Conservation (phyloP, 2,888 invertebrate genomes). For the Cheilosia vernalis region DNA sequence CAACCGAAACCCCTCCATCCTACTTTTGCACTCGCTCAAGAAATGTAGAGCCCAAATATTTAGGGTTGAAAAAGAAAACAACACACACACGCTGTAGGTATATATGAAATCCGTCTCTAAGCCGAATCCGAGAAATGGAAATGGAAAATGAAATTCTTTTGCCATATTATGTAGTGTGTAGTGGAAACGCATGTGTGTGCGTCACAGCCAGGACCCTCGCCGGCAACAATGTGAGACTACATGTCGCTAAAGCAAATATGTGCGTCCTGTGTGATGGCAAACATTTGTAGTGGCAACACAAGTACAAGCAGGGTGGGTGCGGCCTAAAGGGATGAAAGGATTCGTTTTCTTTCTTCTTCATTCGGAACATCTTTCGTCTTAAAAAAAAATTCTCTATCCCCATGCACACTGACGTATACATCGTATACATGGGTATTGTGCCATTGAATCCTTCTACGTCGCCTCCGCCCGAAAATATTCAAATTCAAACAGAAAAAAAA, state of each 20-base stretch:
- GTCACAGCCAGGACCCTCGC: constrained; percentile 26
- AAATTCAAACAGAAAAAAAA: constrained; percentile 56
- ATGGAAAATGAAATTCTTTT: constrained; percentile 73
- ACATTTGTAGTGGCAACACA: constrained; percentile 74
- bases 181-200: constrained; percentile 18
- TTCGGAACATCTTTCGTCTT: constrained; percentile 41
- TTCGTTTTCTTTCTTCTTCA: constrained; percentile 50
- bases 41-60: constrained; percentile 59
- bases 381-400: constrained; percentile 18
- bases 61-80: constrained; percentile 66
- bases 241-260: constrained; percentile 72
- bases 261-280: constrained; percentile 62
- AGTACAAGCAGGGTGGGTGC: constrained; percentile 71
- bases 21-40: constrained; percentile 26
- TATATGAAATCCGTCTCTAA: constrained; percentile 48
- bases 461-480: constrained; percentile 65
- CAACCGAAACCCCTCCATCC: constrained; percentile 46
- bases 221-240: constrained; percentile 67
- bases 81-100: constrained; percentile 12
- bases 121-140: constrained; percentile 69
- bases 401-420: constrained; percentile 19
- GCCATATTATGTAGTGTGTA: constrained; percentile 57
- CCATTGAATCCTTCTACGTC: constrained; percentile 69
- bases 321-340: constrained; percentile 74
- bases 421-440: constrained; percentile 21